Conservation (phyloP, 2,888 invertebrate genomes). For the Diachrysia chrysitis region DNA sequence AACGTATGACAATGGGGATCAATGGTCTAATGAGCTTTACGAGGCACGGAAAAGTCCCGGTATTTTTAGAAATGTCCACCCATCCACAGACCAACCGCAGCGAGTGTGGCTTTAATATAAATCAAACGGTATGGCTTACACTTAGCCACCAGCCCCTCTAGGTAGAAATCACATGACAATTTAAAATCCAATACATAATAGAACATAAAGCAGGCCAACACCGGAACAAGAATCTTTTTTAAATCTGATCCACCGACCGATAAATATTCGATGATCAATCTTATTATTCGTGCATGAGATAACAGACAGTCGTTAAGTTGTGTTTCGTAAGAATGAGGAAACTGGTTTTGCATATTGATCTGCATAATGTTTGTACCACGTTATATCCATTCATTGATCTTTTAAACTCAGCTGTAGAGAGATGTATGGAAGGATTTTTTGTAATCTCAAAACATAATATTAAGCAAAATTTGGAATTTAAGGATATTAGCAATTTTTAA, state of each 20-base stretch:
- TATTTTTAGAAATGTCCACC: no score
- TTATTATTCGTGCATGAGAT: slow-evolving; percentile 4
- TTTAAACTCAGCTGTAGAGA: neutral
- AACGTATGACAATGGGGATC: no score
- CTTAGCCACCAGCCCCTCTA: no score
- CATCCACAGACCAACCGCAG: no score
- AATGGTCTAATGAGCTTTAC: no score
- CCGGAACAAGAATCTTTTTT: neutral
- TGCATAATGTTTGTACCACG: slow-evolving; percentile 1
- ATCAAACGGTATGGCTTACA: no score
- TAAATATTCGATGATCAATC: neutral
- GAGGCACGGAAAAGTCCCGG: no score
- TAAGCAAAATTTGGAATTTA: neutral
- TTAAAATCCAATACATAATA: neutral
- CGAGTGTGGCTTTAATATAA: no score
- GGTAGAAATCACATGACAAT: no score
- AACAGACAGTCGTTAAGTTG: slow-evolving; percentile 1
- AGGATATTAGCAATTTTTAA: no score
- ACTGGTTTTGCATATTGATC: slow-evolving; percentile 8
- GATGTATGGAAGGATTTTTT: neutral
- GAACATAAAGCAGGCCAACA: neutral
- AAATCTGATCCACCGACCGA: neutral
- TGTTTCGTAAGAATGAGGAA: slow-evolving; percentile 5
- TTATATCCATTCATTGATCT: slow-evolving; percentile 4
- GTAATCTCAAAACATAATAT: neutral